Evolutionary conservation across 2,797 vertebrate species (phyloP).

Genomic region (Gobio occitaniae): DNA sequence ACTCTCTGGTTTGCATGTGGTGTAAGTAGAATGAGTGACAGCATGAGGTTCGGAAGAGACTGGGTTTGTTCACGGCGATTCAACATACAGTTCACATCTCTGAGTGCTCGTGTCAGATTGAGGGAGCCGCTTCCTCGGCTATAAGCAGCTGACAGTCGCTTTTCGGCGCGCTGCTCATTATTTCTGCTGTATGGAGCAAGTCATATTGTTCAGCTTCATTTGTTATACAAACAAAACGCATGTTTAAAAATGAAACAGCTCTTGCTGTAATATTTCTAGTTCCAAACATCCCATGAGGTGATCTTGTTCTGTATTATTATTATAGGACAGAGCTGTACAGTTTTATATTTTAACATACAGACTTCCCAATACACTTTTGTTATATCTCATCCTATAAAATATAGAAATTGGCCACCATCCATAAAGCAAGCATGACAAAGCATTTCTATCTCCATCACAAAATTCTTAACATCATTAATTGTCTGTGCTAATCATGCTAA

Average conservation of each 20-base stretch:
- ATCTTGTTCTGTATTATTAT: not conserved
- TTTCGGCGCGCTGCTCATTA: constrained; percentile 17
- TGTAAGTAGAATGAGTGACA: constrained; percentile 56
- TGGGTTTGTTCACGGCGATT: constrained; percentile 44
- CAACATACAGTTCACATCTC: constrained; percentile 56
- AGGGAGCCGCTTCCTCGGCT: constrained; percentile 33
- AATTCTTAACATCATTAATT: not conserved
- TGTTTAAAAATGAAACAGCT: not conserved
- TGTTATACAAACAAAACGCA: constrained; percentile 17
- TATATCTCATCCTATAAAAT: constrained; percentile 4
- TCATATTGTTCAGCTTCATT: constrained; percentile 37
- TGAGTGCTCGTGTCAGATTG: constrained; percentile 44
- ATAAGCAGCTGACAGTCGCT: constrained; percentile 39
- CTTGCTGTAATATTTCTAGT: not conserved
- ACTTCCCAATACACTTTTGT: not conserved
- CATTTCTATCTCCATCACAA: not conserved
- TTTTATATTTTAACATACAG: not conserved
- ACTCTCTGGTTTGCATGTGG: constrained; percentile 52
- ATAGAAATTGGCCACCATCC: not conserved
- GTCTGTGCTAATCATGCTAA: constrained; percentile 50
- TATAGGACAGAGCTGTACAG: not conserved
- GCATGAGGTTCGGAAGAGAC: constrained; percentile 44
- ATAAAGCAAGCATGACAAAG: not conserved
- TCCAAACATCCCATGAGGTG: not conserved
- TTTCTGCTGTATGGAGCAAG: constrained; percentile 32